Base-by-base conservation (phyloP, 2,113 vertebrate species). In the Forbesichthys papilliferus region DNA sequence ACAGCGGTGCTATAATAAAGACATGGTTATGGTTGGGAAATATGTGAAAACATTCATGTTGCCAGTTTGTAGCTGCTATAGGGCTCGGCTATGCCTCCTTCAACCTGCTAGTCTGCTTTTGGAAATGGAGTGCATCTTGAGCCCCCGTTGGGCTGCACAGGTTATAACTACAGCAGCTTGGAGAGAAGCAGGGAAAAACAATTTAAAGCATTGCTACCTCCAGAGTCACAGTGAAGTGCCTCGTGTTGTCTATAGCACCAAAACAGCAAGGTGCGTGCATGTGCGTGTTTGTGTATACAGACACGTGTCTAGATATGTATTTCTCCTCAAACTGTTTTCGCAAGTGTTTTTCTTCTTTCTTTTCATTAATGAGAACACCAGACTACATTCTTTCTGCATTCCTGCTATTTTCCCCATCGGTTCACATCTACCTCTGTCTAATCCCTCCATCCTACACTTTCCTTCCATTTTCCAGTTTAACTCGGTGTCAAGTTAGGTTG, bases 351-450 rank as follows among this genome's bases (percentile, higher is more conserved):
- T 27, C 1, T 27, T 27, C 27, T 27, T 27, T 55, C 9, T 62
- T 79, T 77, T 67, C 36, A 52, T 54, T 67, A 68, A 86, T 72
- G 74, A 69, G 61, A 83, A 77, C 16, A 78, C 65, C 81, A 84
- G 77, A 73, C 49, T 1, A 59, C 14, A 12, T 73, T 42, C 16
- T 63, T 68, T 82, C 33, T 66, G 54, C 73, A 54, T 13, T 57
- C 11, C 59, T 70, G 48, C 52, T n/a, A 7, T 13, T n/a, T 47
- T 61, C 42, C 7, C 36, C 7, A 42, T 42, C 36, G 0, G 5
- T 8, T 42, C 7, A 42, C 36, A 42, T 42, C 36, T 42, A 7
- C 51, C 16, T 27, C 27, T 27, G 13, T 66, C 13, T 69, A 34
- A 47, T 61, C 42, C 67, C 48, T 69, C 20, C 0, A 51, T 63